Evolutionary conservation across 2,113 vertebrate genomes (phyloP).

Genomic region (Zapornia atra): DNA sequence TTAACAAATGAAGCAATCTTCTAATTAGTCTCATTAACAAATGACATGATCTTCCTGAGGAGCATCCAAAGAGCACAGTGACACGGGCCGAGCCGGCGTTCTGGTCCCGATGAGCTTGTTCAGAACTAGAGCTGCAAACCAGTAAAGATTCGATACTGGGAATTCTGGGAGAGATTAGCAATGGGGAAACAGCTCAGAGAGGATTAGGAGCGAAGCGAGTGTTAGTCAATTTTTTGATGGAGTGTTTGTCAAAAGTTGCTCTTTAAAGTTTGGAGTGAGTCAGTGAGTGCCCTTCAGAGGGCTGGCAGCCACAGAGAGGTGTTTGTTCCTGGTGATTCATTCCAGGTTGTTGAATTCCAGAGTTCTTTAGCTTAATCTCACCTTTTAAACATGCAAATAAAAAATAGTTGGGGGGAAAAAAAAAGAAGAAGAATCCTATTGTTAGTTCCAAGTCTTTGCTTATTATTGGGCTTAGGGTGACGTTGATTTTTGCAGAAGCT

Average conservation of each 20-base stretch:
- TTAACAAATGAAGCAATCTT: neutral
- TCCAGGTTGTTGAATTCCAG: neutral
- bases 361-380: neutral
- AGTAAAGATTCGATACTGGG: neutral
- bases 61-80: neutral
- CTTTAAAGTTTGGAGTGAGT: neutral
- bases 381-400: neutral
- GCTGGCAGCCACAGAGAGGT: neutral
- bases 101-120: neutral
- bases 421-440: neutral
- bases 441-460: neutral
- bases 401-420: too few relatives aligned
- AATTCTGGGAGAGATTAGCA: neutral
- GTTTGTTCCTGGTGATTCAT: neutral
- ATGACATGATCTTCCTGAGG: neutral
- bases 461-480: neutral
- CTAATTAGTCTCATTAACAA: slow-evolving; percentile 25
- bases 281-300: neutral
- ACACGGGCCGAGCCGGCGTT: neutral
- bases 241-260: neutral
- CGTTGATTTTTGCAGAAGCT: neutral
- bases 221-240: neutral
- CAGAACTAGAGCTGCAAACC: neutral
- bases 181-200: neutral
- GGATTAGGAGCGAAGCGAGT: neutral